Conservation (phyloP, 2,888 invertebrate species). For the Luffia ferchaultella region DNA sequence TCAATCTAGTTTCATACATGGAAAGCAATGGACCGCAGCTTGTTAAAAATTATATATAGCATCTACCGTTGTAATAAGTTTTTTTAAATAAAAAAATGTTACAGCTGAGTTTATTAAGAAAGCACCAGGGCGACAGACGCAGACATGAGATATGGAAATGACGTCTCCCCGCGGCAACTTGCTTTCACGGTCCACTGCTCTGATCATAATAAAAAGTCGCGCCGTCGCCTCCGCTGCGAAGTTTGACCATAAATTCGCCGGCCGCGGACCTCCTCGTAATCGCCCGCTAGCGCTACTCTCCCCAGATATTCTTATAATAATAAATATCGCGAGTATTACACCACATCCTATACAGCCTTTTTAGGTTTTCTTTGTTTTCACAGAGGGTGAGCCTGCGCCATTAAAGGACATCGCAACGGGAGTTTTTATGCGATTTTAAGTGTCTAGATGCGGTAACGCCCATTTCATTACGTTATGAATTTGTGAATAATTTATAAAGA, state of each 20-base stretch:
- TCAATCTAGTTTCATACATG: no score
- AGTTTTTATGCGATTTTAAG: conserved; percentile 63
- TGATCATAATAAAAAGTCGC: conserved; percentile 68
- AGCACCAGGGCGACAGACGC: conserved; percentile 55
- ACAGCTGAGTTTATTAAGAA: conserved; percentile 29
- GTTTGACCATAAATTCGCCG: conserved; percentile 67
- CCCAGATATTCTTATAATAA: conserved; percentile 52
- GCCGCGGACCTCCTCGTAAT: conserved; percentile 35
- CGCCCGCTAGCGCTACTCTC: conserved; percentile 29
- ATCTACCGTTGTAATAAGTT: no score
- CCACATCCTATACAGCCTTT: conserved; percentile 53
- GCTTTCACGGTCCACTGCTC: conserved; percentile 67
- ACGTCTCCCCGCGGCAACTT: conserved; percentile 57
- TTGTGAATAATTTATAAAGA: neutral
- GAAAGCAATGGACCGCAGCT: no score
- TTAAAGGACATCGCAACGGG: conserved; percentile 59
- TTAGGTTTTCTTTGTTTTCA: conserved; percentile 41
- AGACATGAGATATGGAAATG: conserved; percentile 61
- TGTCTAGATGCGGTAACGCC: conserved; percentile 53
- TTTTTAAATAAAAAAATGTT: neutral
- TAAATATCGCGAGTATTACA: conserved; percentile 51
- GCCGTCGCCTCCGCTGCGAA: conserved; percentile 60
- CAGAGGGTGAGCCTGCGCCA: conserved; percentile 43
- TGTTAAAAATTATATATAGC: no score
- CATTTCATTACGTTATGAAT: conserved; percentile 39